Percentiles rank a stretch among this genome's conserved stretches.
Conservation (phyloP, 2,888 invertebrate species). For the Hydriomena furcata region DNA sequence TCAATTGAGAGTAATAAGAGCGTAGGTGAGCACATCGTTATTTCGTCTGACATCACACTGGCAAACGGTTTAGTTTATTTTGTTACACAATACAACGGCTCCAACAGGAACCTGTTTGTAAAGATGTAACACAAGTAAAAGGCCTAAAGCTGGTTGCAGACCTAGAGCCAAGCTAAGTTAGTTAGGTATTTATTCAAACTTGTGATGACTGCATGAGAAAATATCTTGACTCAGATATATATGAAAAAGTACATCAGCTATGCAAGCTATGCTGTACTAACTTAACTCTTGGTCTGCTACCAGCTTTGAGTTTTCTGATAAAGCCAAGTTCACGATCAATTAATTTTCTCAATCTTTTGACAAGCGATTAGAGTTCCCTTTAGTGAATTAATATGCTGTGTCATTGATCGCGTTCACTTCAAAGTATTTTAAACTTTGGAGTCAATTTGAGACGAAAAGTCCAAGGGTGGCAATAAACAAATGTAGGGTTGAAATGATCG, state of each 20-base stretch:
- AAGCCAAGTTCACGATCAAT: conserved; percentile 24
- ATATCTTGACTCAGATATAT: no score
- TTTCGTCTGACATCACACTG: conserved; percentile 41
- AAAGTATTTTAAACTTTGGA: conserved; percentile 56
- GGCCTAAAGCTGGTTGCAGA: no score
- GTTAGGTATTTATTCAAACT: no score
- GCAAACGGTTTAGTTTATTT: conserved; percentile 20
- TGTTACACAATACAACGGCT: conserved; percentile 17
- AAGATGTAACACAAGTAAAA: conserved; percentile 9
- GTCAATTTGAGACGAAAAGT: conserved; percentile 65
- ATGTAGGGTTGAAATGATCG: conserved; percentile 66
- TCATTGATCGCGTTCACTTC: conserved; percentile 35
- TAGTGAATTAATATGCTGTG: conserved; percentile 22
- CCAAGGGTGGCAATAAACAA: conserved; percentile 69
- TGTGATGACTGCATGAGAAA: no score
- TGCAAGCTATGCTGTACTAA: no score
- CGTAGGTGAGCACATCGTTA: conserved; percentile 55
- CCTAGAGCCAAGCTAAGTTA: no score
- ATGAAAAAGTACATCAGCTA: no score
- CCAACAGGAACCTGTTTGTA: conserved; percentile 18
- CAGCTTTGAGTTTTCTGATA: conserved; percentile 10
- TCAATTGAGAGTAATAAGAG: conserved; percentile 61
- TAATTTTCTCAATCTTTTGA: conserved; percentile 31
- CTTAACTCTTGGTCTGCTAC: no score
- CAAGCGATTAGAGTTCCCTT: conserved; percentile 25